Base-by-base conservation (phyloP, 1,140 invertebrate species). In the Plectus sambesii region DNA sequence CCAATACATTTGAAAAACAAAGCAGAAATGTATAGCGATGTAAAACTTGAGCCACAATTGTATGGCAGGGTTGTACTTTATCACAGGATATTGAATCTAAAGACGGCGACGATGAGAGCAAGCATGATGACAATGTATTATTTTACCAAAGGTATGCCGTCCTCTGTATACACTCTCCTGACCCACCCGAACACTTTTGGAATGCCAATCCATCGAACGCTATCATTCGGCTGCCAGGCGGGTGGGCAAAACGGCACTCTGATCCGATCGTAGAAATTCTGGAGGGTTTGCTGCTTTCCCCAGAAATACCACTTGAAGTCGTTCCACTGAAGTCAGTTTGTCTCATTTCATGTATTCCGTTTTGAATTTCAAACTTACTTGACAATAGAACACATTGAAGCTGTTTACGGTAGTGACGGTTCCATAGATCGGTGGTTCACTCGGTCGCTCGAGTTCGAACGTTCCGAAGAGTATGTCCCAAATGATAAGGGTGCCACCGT, bases 401-500 rank as follows among this genome's bases (percentile, higher is more conserved):
- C 69, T 73, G 9, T 70, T 57, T 23, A 77, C 59, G 24, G 74
- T 74, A 47, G 72, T 70, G 27, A 76, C 69, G 3, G 79, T 58
- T n/a, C 77, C 77, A 69, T 77, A 78, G 20, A 77, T 70, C 20
- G 76, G 70, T 29, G 70, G 65, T 40, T 76, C 73, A 24, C 68
- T 59, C 37, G 68, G 53, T 17, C 63, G 55, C 55, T 78, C 77
- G 22, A 66, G 59, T 51, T 73, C 64, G 63, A 79, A 79, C 22
- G 78, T 80, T 17, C 72, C 68, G 56, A 75, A 75, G 42, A 77
- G 61, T 40, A 66, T 42, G 55, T 76, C 75, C 77, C 78, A 80
- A 38, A 81, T 75, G 24, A 81, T 80, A 2, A 81, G 62, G 22
- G 75, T 71, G 23, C 78, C 79, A 33, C 69, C 79, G 61, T 77